Percentiles rank a stretch among this genome's conserved stretches.
Evolutionary conservation across 1,140 invertebrate genomes (phyloP).

Genomic region (Drosophila carrolli): DNA sequence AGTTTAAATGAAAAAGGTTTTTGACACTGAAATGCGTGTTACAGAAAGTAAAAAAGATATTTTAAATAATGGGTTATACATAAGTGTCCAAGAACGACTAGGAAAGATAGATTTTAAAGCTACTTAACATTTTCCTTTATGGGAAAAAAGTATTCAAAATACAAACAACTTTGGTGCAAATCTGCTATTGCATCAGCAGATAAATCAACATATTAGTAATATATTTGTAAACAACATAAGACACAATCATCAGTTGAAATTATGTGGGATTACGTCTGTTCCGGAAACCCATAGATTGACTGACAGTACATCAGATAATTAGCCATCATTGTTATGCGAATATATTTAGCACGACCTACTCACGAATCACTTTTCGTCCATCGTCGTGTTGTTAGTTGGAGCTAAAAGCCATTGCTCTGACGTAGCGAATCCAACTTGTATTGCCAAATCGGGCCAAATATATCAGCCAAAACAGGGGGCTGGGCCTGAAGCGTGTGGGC

Average conservation of each 20-base stretch:
- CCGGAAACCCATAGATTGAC: not conserved
- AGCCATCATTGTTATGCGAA: conserved; percentile 10
- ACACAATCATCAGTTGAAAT: not conserved
- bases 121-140: too few species aligned
- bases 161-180: not conserved
- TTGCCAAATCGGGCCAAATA: conserved; percentile 48
- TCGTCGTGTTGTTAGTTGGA: not conserved
- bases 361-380: not conserved
- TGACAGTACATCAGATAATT: conserved; percentile 11
- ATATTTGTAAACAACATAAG: conserved; percentile 19
- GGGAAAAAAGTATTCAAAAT: not conserved
- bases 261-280: not conserved
- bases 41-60: not conserved
- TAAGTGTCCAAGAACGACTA: not conserved
- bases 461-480: conserved; percentile 23
- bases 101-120: too few species aligned
- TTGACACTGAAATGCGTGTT: not conserved
- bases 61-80: not conserved
- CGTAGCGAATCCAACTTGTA: conserved; percentile 41
- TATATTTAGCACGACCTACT: conserved; percentile 16
- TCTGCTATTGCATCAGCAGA: not conserved
- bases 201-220: not conserved
- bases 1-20: conserved; percentile 17
- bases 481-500: conserved; percentile 46
- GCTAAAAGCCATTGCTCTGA: conserved; percentile 24